These are phyloP conservation scores for Acrobasis repandana DNA, from an alignment of 2,888 invertebrate genomes.

Conservation along the genomic window DNA sequence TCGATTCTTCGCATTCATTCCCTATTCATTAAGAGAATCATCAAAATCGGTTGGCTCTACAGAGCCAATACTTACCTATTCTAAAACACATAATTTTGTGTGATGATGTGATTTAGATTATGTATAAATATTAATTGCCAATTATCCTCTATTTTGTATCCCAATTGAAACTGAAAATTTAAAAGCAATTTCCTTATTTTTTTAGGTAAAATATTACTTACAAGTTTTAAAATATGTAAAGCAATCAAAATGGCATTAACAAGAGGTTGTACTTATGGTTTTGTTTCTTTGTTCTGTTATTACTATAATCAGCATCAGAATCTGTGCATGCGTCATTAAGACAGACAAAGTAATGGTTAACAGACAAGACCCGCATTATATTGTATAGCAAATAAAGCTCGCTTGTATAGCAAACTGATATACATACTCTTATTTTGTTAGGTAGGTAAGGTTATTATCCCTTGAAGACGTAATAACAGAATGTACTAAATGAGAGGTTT, in stretches of 20 bases:
- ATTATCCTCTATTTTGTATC: too few species aligned
- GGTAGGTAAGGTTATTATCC: not conserved
- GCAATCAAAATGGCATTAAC: constrained; percentile 14
- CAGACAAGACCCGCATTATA: not conserved
- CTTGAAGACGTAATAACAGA: not conserved
- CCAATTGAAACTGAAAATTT: too few species aligned
- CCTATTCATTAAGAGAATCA: too few species aligned
- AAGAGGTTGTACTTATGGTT: not conserved
- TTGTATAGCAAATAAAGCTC: not conserved
- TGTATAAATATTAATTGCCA: too few species aligned
- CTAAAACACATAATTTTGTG: too few species aligned
- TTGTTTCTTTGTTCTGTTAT: constrained; percentile 14
- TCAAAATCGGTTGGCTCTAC: too few species aligned
- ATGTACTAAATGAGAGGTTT: too few species aligned
- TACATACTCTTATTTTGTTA: not conserved
- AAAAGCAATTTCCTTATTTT: too few species aligned
- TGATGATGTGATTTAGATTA: too few species aligned
- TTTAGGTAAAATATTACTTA: not conserved
- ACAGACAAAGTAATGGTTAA: not conserved
- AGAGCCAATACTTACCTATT: too few species aligned
- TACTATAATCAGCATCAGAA: constrained; percentile 16
- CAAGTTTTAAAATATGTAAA: not conserved
- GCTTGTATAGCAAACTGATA: too few species aligned
- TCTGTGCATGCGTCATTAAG: constrained; percentile 5
- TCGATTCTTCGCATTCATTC: too few species aligned